These are phyloP conservation scores for Phoxinus phoxinus DNA, from an alignment of 2,113 vertebrate genomes.

Conservation along the genomic window DNA sequence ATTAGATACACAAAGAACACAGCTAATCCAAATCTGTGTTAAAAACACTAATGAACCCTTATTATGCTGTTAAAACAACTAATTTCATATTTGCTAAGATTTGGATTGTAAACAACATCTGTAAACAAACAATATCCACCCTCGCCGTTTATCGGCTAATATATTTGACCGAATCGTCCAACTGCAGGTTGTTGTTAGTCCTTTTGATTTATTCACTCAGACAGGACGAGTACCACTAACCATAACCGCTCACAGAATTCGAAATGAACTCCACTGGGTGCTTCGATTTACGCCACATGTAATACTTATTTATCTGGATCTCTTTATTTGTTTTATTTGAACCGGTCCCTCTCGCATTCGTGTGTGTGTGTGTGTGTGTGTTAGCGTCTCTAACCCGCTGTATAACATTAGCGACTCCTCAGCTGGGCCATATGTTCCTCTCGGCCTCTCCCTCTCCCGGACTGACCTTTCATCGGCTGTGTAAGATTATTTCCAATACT, in stretches of 20 bases:
- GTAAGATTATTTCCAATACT: constrained; percentile 91
- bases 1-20: constrained; percentile 89
- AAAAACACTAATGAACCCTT: constrained; percentile 78
- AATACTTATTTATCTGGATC: constrained; percentile 10
- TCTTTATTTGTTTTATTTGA: not conserved
- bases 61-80: constrained; percentile 81
- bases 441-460: constrained; percentile 52
- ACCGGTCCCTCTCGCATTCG: not conserved
- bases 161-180: constrained; percentile 79
- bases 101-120: constrained; percentile 33
- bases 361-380: constrained; percentile 19
- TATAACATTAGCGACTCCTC: constrained; percentile 22
- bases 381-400: constrained; percentile 28
- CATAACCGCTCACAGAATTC: not conserved
- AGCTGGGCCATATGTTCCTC: constrained; percentile 42
- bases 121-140: constrained; percentile 90
- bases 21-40: constrained; percentile 76
- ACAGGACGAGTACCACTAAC: not conserved
- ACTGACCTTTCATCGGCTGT: constrained; percentile 82
- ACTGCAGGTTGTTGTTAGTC: not conserved
- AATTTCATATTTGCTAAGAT: constrained; percentile 67
- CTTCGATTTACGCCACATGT: constrained; percentile 19
- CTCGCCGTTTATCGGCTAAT: constrained; percentile 82
- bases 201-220: not conserved
- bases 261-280: not conserved